phyloP scores from a whole-genome alignment of 2,888 invertebrate species.

The Gnatocerus cornutus region DNA sequence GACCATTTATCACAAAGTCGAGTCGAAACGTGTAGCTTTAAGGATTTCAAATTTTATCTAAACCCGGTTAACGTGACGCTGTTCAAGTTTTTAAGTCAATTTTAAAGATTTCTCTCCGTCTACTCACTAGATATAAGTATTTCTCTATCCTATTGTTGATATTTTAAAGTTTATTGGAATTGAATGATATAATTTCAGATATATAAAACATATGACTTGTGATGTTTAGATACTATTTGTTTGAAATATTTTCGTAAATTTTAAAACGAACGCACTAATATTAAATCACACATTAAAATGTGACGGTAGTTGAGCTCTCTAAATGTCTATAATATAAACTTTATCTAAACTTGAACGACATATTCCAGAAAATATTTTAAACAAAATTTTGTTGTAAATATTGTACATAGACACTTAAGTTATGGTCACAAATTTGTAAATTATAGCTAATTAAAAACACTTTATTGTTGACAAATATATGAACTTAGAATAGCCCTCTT shows the following conservation, averaged over 20 bases:
- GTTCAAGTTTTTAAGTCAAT: slow-evolving; percentile 66
- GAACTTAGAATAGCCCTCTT: slow-evolving; percentile 61
- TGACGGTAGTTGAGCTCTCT: slow-evolving; percentile 48
- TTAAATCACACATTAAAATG: slow-evolving; percentile 45
- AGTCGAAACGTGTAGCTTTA: slow-evolving; percentile 45
- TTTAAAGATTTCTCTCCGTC: slow-evolving; percentile 69
- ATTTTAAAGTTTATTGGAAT: slow-evolving; percentile 70
- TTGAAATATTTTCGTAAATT: slow-evolving; percentile 65
- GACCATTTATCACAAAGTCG: slow-evolving; percentile 32
- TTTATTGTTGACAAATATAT: slow-evolving; percentile 70
- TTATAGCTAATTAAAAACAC: slow-evolving; percentile 66
- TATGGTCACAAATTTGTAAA: slow-evolving; percentile 68
- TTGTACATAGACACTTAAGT: slow-evolving; percentile 64
- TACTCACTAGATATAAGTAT: slow-evolving; percentile 64
- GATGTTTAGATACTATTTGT: slow-evolving; percentile 62
- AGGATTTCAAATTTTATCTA: slow-evolving; percentile 38
- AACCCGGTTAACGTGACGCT: slow-evolving; percentile 56
- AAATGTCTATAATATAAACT: slow-evolving; percentile 49
- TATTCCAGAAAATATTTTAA: slow-evolving; percentile 64
- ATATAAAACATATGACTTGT: slow-evolving; percentile 60
- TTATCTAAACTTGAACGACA: slow-evolving; percentile 46
- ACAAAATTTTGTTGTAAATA: slow-evolving; percentile 66
- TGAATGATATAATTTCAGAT: slow-evolving; percentile 58
- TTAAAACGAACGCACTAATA: slow-evolving; percentile 47
- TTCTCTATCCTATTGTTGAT: slow-evolving; percentile 70